Percentiles rank a stretch among this genome's conserved stretches.
These are phyloP conservation scores for Pocillopora damicornis DNA, from an alignment of 64 coral and sea anemone species.

Conservation along the genomic window DNA sequence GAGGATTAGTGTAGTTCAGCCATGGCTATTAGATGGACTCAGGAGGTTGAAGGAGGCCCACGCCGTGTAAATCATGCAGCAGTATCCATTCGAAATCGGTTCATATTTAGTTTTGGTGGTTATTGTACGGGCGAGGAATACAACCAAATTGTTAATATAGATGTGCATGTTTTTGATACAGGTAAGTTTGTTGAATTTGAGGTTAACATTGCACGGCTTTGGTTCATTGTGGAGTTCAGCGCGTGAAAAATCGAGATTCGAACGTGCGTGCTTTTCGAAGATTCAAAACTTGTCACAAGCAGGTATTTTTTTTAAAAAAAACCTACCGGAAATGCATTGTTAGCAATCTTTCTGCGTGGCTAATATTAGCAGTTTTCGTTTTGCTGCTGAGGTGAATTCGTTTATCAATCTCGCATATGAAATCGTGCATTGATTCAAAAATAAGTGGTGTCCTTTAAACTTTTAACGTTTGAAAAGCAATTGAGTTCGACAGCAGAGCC, in stretches of 20 bases:
- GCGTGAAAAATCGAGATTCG: not conserved
- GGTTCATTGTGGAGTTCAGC: not conserved
- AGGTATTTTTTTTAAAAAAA: not conserved
- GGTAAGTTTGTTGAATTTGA: slow-evolving; percentile 39
- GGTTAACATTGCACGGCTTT: not conserved
- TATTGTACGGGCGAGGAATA: slow-evolving; percentile 97
- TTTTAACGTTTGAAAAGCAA: too few relatives aligned
- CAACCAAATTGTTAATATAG: slow-evolving; percentile 79
- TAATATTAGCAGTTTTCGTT: not conserved
- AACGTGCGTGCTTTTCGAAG: not conserved
- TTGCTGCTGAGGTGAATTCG: not conserved
- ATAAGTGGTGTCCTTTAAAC: too few relatives aligned
- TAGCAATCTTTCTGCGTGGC: not conserved
- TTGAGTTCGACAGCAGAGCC: too few relatives aligned
- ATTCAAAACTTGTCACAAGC: not conserved
- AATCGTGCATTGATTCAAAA: not conserved
- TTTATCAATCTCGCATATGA: not conserved
- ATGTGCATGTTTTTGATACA: slow-evolving; percentile 93
- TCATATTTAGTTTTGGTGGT: slow-evolving; percentile 95
- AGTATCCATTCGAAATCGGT: slow-evolving; percentile 71
- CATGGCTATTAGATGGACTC: slow-evolving; percentile 86
- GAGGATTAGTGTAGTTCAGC: not conserved
- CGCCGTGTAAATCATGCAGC: slow-evolving; percentile 95
- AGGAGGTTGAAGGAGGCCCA: slow-evolving; percentile 80
- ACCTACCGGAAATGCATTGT: slow-evolving; percentile 41